Base-by-base conservation (phyloP, 2,888 invertebrate species). In the Deladenus siricidicola region DNA sequence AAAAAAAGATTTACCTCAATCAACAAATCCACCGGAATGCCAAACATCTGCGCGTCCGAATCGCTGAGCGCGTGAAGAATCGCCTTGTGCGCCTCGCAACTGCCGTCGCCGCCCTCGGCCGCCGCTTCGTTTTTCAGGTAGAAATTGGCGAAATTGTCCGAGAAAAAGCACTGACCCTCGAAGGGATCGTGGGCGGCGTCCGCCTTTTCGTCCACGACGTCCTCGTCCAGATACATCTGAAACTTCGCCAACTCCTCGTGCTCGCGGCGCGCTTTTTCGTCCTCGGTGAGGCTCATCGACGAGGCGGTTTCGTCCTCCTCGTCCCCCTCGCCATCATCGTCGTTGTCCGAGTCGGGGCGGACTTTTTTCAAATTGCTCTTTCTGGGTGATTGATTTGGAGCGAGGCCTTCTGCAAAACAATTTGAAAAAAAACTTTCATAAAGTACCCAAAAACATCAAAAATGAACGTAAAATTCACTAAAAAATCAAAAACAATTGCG, bases 241-340 rank as follows among this genome's bases (percentile, higher is more conserved):
- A 53, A 53, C 6, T 53, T 53, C 1, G 42, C 29, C 3, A 53
- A 39, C 21, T 53, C 53, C 21, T 53, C 53, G 24, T 53, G 53
- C 19, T 28, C 53, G n/a, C 39, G 29, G 3, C 53, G 30, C 39
- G 53, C 1, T 8, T 23, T 4, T 1, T 53, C 53, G 4, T 53
- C 53, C 23, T 53, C 53, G n/a, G 30, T 34, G 34, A 29, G 17
- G 53, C 42, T 39, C 6, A 53, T 19, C 30, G 39, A n/a, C 39
- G 53, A 53, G 23, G 30, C 4, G 19, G 28, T 34, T n/a, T 28
- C 39, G 1, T 6, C 53, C 30, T 34, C 53, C 14, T 53, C 23
- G 26, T 50, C 50, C 8, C 14, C 8, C 14, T 34, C 39, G 14
- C 39, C 39, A 14, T 14, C 39, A 14, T 14, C 39, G 39, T 6